phyloP scores from a whole-genome alignment of 2,888 invertebrate genomes.

The Hirtodrosophila trivittata region DNA sequence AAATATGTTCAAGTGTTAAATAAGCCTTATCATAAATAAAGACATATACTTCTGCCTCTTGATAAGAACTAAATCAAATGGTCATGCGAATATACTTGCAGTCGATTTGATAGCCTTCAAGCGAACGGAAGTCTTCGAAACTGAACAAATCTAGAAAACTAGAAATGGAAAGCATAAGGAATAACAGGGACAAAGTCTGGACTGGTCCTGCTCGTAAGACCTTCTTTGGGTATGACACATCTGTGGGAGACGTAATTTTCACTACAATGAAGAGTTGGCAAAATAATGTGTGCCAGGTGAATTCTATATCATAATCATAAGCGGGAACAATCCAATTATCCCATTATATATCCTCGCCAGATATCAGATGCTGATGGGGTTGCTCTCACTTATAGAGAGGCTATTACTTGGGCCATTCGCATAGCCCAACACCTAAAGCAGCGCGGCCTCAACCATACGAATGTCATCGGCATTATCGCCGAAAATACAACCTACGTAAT shows the following conservation, averaged over 20 bases:
- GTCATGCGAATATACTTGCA: background rate
- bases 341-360: constrained; percentile 26
- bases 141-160: background rate
- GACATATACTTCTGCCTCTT: too few species aligned
- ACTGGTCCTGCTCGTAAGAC: constrained; percentile 15
- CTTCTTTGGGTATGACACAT: constrained; percentile 32
- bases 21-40: background rate
- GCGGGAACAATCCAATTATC: too few species aligned
- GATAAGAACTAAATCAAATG: constrained; percentile 17
- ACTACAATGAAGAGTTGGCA: constrained; percentile 46
- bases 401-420: constrained; percentile 56
- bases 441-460: constrained; percentile 51
- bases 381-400: constrained; percentile 50
- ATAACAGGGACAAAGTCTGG: constrained; percentile 36
- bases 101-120: constrained; percentile 4
- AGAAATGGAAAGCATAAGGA: constrained; percentile 7
- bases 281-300: constrained; percentile 47
- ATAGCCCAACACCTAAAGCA: constrained; percentile 60
- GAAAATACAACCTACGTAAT: constrained; percentile 59
- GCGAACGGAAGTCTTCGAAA: background rate
- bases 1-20: background rate
- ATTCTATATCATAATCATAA: background rate
- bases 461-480: constrained; percentile 67
- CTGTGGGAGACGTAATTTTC: constrained; percentile 38
- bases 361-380: constrained; percentile 60